phyloP scores from a whole-genome alignment of 2,888 invertebrate species.

The Norana najaformis region DNA sequence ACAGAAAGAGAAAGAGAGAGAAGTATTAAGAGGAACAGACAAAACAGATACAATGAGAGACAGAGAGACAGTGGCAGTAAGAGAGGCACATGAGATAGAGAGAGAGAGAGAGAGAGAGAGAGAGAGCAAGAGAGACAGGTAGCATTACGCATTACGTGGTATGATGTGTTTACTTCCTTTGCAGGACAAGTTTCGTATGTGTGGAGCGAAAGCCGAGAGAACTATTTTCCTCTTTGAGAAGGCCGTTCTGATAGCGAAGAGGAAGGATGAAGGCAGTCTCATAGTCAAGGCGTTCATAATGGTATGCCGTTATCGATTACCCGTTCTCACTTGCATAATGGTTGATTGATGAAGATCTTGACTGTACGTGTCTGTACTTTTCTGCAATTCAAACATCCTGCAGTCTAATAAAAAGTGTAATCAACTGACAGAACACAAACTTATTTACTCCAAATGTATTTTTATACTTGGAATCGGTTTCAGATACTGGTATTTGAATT shows the following conservation, averaged over 20 bases:
- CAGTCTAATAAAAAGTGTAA: not conserved
- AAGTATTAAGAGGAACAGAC: too few species aligned
- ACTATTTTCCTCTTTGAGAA: constrained; percentile 93
- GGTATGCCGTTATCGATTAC: constrained; percentile 52
- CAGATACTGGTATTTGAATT: not conserved
- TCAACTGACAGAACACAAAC: not conserved
- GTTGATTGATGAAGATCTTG: too few species aligned
- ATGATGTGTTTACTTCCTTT: not conserved
- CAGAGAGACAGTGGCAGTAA: too few species aligned
- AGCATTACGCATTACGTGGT: not conserved
- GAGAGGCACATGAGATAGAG: not conserved
- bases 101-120: not conserved
- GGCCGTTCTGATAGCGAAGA: constrained; percentile 87
- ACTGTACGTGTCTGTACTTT: too few species aligned
- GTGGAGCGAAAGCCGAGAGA: constrained; percentile 83
- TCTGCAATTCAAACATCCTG: too few species aligned
- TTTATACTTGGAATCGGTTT: not conserved
- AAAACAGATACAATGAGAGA: too few species aligned
- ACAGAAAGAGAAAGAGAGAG: too few species aligned
- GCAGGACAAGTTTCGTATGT: constrained; percentile 74
- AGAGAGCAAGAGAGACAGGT: too few species aligned
- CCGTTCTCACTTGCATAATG: not conserved
- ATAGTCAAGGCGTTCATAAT: constrained; percentile 85
- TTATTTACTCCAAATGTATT: not conserved
- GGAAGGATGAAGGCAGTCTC: constrained; percentile 82